Evolutionary conservation across 2,797 vertebrate genomes (phyloP), one percentile per base, ranked within the genome.

Genomic region (Macroramphosus scolopax): DNA sequence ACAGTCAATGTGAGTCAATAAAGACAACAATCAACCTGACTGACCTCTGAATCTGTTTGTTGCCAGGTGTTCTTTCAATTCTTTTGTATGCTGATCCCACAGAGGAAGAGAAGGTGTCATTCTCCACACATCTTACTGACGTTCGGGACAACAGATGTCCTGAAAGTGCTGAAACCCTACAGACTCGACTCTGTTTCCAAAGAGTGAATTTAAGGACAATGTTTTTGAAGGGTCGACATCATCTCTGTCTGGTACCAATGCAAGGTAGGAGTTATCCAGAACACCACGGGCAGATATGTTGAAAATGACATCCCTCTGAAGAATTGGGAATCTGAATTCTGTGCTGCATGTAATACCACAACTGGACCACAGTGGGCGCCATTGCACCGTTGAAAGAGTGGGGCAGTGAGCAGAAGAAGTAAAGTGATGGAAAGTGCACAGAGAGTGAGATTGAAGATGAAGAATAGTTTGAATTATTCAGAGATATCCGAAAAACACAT

Each of bases 61-160:
- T 66, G 70, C 75, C 78, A 54, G 47, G 45, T 69, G 60, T 81
- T 84, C 84, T 79, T 79, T 78, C 80, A 79, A 31, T 65, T 70
- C 5, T 16, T 15, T 31, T 10, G 3, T 63, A 48, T 50, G 50
- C 48, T 75, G 76, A 80, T 70, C 67, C 69, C 67, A 80, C 43
- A 77, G 55, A 82, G 61, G 79, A 75, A 59, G 64, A 68, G 73
- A 68, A 72, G 26, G 1, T 24, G 73, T 33, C 78, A 55, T 75
- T 79, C 48, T 79, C 68, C 43, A 41, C 68, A 74, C 51, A 60
- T 62, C 63, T 32, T 32, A 22, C 47, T 46, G 55, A n/a, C 72
- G 70, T 72, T 78, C 70, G 65, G 77, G 70, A 68, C 44, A 74
- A 71, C 62, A 65, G 30, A 80, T 59, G 48, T 62, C 48, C 20